phyloP scores from a whole-genome alignment of 2,888 invertebrate genomes.

The Idaea aversata region DNA sequence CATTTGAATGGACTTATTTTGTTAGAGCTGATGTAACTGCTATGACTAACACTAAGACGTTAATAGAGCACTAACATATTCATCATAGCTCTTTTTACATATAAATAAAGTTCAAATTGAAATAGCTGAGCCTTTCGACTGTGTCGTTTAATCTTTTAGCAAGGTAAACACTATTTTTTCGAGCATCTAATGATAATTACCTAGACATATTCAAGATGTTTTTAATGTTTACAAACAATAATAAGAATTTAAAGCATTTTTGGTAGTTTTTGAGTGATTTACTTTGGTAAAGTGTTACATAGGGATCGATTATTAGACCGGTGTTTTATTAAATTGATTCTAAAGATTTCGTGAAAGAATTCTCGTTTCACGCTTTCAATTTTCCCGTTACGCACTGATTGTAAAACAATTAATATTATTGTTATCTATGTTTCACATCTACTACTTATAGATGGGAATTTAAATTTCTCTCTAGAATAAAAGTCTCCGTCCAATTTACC shows the following conservation, averaged over 20 bases:
- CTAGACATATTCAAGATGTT: not conserved
- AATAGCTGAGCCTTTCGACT: constrained; percentile 10
- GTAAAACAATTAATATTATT: constrained; percentile 10
- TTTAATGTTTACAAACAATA: not conserved
- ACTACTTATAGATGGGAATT: not conserved
- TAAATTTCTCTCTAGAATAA: not conserved
- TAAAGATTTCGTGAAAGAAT: constrained; percentile 10
- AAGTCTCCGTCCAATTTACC: too few species aligned
- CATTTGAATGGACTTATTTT: constrained; percentile 29
- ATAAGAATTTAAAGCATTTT: not conserved
- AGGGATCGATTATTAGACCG: not conserved
- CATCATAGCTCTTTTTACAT: constrained; percentile 11
- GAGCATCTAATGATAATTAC: not conserved
- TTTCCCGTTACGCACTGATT: constrained; percentile 10
- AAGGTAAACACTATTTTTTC: constrained; percentile 16
- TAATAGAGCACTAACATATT: constrained; percentile 18
- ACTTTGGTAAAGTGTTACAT: not conserved
- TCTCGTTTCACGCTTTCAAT: constrained; percentile 17
- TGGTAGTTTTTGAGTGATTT: not conserved
- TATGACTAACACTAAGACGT: constrained; percentile 24
- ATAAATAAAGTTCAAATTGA: constrained; percentile 8
- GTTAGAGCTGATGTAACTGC: constrained; percentile 28
- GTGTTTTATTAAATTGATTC: not conserved
- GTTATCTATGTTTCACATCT: not conserved
- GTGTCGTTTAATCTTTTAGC: constrained; percentile 14